A percentile compares a stretch with the other conserved stretches of the same genome.
Evolutionary conservation across 1,140 invertebrate genomes (phyloP).

Genomic region (Archivesica marissinica): DNA sequence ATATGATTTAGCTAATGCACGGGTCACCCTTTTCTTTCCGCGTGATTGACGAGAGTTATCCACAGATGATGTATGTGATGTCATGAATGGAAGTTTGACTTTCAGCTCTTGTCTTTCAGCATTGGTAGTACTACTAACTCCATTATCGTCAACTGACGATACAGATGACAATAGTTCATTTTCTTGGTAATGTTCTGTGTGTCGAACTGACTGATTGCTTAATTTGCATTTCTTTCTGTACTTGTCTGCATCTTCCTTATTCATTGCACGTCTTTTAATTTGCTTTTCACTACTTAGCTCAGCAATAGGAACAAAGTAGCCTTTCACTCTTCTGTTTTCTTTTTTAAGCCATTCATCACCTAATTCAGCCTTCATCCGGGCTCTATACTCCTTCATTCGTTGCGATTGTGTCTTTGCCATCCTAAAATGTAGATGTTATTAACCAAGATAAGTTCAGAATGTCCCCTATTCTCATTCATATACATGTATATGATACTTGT

Average conservation of each 20-base stretch:
- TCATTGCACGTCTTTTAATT: neutral
- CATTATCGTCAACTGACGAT: neutral
- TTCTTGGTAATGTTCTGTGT: neutral
- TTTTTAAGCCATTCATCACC: slow-evolving; percentile 38
- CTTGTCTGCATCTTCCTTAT: neutral
- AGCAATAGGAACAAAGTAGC: slow-evolving; percentile 9
- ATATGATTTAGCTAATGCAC: slow-evolving; percentile 29
- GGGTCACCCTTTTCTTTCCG: slow-evolving; percentile 9
- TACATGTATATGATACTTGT: neutral
- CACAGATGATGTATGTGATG: neutral
- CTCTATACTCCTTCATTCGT: slow-evolving; percentile 32
- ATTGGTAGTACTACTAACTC: neutral
- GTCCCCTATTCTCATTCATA: neutral
- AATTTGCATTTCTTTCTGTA: slow-evolving; percentile 23
- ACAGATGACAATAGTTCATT: neutral
- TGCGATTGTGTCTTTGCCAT: slow-evolving; percentile 39
- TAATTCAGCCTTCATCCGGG: slow-evolving; percentile 11
- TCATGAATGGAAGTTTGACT: neutral
- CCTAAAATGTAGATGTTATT: neutral
- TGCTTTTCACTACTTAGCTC: slow-evolving; percentile 25
- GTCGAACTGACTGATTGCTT: neutral
- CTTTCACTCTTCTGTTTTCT: neutral
- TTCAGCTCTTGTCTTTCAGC: neutral
- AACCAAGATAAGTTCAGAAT: neutral
- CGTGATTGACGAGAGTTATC: neutral